Evolutionary conservation across 2,113 vertebrate species (phyloP).

Genomic region (Conger conger): DNA sequence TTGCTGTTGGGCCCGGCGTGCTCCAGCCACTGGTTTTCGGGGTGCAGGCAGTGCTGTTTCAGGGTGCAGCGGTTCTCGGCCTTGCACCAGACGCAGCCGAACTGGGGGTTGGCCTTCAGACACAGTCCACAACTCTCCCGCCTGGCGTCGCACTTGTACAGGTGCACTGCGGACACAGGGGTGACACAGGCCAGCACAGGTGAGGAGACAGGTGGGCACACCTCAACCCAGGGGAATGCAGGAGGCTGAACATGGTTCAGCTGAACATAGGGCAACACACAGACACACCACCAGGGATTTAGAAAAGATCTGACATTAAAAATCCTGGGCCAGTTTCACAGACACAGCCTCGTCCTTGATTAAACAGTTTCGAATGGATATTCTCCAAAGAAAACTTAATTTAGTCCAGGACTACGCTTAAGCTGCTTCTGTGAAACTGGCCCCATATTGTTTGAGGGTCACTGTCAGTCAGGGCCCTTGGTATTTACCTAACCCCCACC

Average conservation of each 20-base stretch:
- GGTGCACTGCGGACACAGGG: conserved; percentile 76
- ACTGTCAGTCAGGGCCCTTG: no score
- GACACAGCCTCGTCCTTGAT: no score
- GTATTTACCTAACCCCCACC: no score
- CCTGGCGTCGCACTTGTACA: conserved; percentile 95
- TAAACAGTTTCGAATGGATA: no score
- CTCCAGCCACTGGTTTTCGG: conserved; percentile 89
- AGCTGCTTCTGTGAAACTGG: no score
- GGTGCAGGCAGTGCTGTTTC: conserved; percentile 87
- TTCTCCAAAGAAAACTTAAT: no score
- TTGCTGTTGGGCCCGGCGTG: conserved; percentile 88
- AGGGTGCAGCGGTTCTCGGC: conserved; percentile 87
- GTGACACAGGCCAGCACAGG: conserved; percentile 7
- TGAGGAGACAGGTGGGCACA: not conserved
- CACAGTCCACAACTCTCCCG: conserved; percentile 93
- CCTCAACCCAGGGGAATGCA: not conserved
- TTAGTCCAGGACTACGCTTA: no score
- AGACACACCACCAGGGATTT: no score
- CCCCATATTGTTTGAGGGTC: no score
- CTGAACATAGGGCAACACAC: not conserved
- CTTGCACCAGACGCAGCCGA: conserved; percentile 94
- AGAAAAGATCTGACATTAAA: no score
- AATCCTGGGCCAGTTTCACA: no score
- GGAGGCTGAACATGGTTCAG: not conserved
- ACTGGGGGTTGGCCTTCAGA: conserved; percentile 92